Percentiles rank a stretch among this genome's conserved stretches.
Evolutionary conservation across 2,113 vertebrate genomes (phyloP).

Genomic region (Empidonax traillii): DNA sequence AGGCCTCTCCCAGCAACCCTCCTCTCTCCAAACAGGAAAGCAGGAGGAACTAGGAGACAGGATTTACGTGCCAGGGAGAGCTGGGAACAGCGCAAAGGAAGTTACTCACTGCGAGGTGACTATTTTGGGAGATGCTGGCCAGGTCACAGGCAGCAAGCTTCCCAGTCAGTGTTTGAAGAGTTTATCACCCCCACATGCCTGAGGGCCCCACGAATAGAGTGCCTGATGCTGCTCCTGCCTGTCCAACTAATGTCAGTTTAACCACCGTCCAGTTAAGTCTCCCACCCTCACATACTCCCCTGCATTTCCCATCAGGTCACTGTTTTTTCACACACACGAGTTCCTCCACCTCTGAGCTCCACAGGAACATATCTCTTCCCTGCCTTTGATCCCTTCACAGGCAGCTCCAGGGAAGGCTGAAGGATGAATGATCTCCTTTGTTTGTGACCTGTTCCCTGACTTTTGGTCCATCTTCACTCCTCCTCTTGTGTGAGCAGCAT

Average conservation of each 20-base stretch:
- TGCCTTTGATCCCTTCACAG: neutral
- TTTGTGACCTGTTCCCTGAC: neutral
- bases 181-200: conserved; percentile 10
- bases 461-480: neutral
- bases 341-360: neutral
- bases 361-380: neutral
- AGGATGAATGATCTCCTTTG: neutral
- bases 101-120: conserved; percentile 41
- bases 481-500: neutral
- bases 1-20: conserved; percentile 46
- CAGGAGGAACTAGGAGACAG: conserved; percentile 61
- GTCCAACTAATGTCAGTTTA: neutral
- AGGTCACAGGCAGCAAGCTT: conserved; percentile 56
- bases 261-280: neutral
- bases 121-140: conserved; percentile 65
- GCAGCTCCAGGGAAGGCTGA: neutral
- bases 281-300: neutral
- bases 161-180: conserved; percentile 16
- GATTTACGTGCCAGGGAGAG: conserved; percentile 68
- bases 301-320: neutral
- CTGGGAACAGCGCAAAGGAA: conserved; percentile 66
- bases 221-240: conserved; percentile 3
- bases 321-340: neutral
- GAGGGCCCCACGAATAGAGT: neutral
- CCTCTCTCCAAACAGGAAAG: conserved; percentile 66